phyloP scores from a whole-genome alignment of 2,113 vertebrate genomes.

The Rhea pennata region DNA sequence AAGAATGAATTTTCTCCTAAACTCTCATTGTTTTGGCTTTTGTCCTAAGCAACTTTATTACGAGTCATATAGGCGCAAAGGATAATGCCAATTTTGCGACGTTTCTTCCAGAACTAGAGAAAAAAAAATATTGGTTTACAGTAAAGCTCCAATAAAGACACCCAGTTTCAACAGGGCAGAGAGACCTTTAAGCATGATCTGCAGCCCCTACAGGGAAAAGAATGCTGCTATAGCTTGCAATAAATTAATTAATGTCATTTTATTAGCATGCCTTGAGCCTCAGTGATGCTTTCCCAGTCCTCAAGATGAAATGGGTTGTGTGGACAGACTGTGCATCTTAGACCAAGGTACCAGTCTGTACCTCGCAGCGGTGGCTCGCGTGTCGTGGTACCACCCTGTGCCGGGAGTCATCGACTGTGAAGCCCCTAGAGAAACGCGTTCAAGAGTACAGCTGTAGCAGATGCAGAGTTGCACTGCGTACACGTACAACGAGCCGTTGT shows the following conservation, averaged over 20 bases:
- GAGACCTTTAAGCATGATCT: neutral
- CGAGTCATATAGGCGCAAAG: neutral
- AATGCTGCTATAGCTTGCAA: neutral
- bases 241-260: neutral
- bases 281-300: neutral
- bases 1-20: neutral
- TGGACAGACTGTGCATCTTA: neutral
- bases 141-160: neutral
- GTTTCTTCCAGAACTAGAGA: neutral
- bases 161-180: neutral
- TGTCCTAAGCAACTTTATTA: neutral
- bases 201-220: neutral
- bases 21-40: neutral
- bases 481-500: neutral
- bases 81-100: neutral
- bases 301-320: neutral
- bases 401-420: neutral
- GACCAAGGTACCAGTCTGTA: no score
- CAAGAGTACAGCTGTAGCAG: neutral
- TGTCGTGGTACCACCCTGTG: accelerated
- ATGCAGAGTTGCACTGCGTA: no score
- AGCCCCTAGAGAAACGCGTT: neutral
- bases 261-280: neutral
- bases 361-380: accelerated
- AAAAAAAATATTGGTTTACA: neutral